Evolutionary conservation across 2,113 vertebrate species (phyloP).

Genomic region (Pseudopodoces humilis): DNA sequence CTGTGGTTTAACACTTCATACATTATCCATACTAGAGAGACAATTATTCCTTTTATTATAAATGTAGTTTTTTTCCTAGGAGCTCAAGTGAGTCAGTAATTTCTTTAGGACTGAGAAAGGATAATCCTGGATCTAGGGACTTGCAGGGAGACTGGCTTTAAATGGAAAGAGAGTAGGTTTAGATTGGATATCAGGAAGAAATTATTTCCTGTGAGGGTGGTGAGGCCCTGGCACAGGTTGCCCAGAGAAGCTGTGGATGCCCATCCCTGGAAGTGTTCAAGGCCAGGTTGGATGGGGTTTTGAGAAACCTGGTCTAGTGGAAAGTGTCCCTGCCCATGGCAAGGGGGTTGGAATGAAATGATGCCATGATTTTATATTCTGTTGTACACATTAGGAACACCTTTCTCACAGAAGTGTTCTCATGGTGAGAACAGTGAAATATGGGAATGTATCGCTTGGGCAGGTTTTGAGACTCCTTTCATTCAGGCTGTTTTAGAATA

Average conservation of each 20-base stretch:
- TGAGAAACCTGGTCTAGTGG: not conserved
- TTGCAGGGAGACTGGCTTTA: not conserved
- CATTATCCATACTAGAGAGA: not conserved
- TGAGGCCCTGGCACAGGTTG: not conserved
- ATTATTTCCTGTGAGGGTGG: not conserved
- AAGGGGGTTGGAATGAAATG: not conserved
- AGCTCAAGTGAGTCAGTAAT: not conserved
- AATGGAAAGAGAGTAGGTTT: not conserved
- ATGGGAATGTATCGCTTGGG: not conserved
- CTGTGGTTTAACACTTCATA: not conserved
- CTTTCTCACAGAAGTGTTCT: not conserved
- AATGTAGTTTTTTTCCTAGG: not conserved
- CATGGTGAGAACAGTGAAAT: not conserved
- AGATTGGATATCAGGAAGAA: not conserved
- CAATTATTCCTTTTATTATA: not conserved
- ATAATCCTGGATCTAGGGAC: not conserved
- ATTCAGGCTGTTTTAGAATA: not conserved
- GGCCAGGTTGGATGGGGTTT: not conserved
- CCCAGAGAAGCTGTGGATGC: not conserved
- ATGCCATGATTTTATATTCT: not conserved
- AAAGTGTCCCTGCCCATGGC: not conserved
- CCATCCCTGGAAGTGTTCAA: not conserved
- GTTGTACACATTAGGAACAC: not conserved
- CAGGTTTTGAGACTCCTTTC: not conserved
- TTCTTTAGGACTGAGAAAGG: not conserved